Evolutionary conservation across 2,797 vertebrate genomes (phyloP), one percentile per base, ranked within the genome.

Genomic region (Falco naumanni): DNA sequence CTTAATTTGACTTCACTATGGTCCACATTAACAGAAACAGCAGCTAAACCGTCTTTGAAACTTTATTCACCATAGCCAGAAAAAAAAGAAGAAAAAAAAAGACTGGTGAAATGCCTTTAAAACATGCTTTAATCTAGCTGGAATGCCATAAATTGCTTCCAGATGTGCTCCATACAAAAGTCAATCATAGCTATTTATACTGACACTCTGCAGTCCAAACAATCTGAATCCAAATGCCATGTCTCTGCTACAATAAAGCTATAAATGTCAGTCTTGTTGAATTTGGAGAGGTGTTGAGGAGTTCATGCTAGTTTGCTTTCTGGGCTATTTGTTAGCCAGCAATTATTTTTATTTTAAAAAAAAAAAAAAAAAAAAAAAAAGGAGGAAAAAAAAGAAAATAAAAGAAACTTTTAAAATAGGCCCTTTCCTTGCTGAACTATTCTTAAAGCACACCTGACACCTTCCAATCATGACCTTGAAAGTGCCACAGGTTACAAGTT

Each of bases 61-160:
- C 97, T 97, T 98, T 98, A 98, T 97, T 98, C 98, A 97, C 97
- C 97, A 90, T 97, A 97, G 97, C 96, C 97, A 98, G 97, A 96
- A 93, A 95, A 94, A 96, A 97, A 94, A 10, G 6, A 57, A 8
- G 14, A 90, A 74, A 34, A 96, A 96, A 97, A 98, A 97, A 96
- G 95, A 92, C 98, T 98, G 95, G 97, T 98, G 97, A 98, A 98
- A 98, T 97, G 97, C 97, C 98, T 98, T 98, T 97, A 98, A 98
- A 98, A 98, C 96, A 98, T 97, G 96, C 98, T 98, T 99, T 98
- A 98, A 99, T 98, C 98, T 98, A 96, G 95, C 94, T 98, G 98
- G 98, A 99, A 99, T 99, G 98, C 96, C 96, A 97, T 97, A 98
- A 98, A 99, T 98, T 98, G 98, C 97, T 99, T 98, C 98, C 98